Evolutionary conservation across 2,113 vertebrate species (phyloP).

Genomic region (Muscicapa adusta): DNA sequence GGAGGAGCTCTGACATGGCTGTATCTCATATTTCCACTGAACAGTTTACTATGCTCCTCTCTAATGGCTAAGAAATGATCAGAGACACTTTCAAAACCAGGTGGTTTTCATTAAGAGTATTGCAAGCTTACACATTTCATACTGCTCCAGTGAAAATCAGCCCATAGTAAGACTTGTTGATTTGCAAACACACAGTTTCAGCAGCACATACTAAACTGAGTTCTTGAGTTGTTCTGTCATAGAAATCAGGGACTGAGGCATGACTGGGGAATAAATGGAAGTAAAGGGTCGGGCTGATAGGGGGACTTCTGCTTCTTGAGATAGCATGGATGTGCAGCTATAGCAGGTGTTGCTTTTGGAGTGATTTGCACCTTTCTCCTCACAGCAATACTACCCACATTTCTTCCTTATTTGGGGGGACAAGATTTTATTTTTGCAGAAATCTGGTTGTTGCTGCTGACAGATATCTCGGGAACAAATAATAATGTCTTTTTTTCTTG

Average conservation of each 20-base stretch:
- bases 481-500: neutral
- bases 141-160: neutral
- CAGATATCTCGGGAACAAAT: neutral
- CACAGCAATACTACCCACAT: neutral
- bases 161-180: neutral
- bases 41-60: neutral
- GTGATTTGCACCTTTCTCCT: neutral
- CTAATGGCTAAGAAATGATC: neutral
- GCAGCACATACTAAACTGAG: neutral
- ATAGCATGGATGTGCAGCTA: neutral
- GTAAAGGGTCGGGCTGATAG: neutral
- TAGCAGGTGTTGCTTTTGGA: neutral
- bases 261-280: neutral
- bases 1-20: neutral
- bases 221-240: neutral
- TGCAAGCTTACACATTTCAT: neutral
- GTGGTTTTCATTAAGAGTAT: neutral
- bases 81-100: neutral
- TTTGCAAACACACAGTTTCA: neutral
- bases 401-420: neutral
- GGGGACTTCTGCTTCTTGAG: neutral
- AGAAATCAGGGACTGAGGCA: neutral
- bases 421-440: neutral
- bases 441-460: neutral
- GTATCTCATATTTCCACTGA: neutral